Base-by-base conservation (phyloP, 1,140 invertebrate species). In the Nephotettix cincticeps region DNA sequence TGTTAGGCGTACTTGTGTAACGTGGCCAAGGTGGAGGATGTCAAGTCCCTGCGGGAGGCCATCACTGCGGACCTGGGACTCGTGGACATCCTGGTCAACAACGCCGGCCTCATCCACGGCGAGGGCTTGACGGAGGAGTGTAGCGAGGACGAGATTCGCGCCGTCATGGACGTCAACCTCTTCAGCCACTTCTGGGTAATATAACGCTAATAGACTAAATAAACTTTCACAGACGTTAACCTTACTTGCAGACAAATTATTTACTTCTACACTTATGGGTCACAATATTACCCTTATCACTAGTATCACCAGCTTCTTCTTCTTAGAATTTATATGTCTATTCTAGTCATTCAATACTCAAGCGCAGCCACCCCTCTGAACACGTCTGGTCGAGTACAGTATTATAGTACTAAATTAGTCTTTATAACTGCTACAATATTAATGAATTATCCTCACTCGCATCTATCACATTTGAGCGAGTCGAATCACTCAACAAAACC, bases 131-230 rank as follows among this genome's bases (percentile, higher is more conserved):
- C n/a, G n/a, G 21, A 51, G 17, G 63, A 29, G 13, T 25, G 0
- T 19, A n/a, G 17, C 4, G 71, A 73, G 9, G 28, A 25, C 2
- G 54, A 40, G 9, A 70, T 74, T 28, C 17, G 66, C 9, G 40
- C 29, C 27, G 63, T 72, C 30, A 47, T 76, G 63, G 70, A 69
- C 66, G 69, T 75, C 14, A 76, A 76, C 56, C 23, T 74, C 17
- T 36, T 72, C 1, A 69, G 72, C 23, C 69, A 73, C 6, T 75
- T 73, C 51, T 75, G 73, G 71, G 75, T 76, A 36, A 65, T n/a
- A 11, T 21, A 9, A 43, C n/a, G 9, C 9, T 11, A 43, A 9
- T 11, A 11, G 9, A 11, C 40, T 43, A 11, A 43, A 43, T 11
- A 43, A 11, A n/a, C 40, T n/a, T n/a, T 43, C 9, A 11, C 9